A percentile compares a stretch with the other conserved stretches of the same genome.
These are phyloP conservation scores for Lerema accius DNA, from an alignment of 1,140 invertebrate species.

Conservation along the genomic window DNA sequence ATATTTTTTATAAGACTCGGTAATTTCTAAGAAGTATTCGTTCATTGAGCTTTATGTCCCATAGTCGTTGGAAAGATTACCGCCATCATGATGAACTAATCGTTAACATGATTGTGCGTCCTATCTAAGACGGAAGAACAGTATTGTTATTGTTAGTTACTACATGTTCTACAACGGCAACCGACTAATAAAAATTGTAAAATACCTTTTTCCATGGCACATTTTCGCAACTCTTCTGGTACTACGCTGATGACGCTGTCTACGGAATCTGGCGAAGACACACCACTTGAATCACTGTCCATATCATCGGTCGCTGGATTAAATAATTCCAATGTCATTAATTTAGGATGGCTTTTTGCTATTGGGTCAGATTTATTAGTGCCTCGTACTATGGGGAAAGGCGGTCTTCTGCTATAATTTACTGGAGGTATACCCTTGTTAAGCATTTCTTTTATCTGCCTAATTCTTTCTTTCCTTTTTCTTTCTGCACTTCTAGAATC, in stretches of 20 bases:
- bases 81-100: no score
- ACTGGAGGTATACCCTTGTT: constrained; percentile 73
- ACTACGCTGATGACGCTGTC: constrained; percentile 91
- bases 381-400: constrained; percentile 85
- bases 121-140: no score
- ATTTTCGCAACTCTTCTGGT: constrained; percentile 75
- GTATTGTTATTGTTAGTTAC: no score
- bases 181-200: no score
- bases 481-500: constrained; percentile 70
- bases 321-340: constrained; percentile 92
- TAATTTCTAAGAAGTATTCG: no score
- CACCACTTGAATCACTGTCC: constrained; percentile 93
- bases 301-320: constrained; percentile 95
- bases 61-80: no score
- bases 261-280: constrained; percentile 93
- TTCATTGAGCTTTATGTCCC: no score
- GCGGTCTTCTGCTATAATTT: constrained; percentile 83
- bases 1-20: no score
- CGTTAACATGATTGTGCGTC: no score
- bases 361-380: constrained; percentile 81
- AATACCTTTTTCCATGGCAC: constrained; percentile 75
- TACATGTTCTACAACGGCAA: no score
- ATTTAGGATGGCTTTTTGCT: constrained; percentile 84
- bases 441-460: constrained; percentile 87
- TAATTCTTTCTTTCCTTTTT: constrained; percentile 84